Conservation (phyloP, 37 sponge, comb jelly and placozoan genomes). For the Agelas oroides region DNA sequence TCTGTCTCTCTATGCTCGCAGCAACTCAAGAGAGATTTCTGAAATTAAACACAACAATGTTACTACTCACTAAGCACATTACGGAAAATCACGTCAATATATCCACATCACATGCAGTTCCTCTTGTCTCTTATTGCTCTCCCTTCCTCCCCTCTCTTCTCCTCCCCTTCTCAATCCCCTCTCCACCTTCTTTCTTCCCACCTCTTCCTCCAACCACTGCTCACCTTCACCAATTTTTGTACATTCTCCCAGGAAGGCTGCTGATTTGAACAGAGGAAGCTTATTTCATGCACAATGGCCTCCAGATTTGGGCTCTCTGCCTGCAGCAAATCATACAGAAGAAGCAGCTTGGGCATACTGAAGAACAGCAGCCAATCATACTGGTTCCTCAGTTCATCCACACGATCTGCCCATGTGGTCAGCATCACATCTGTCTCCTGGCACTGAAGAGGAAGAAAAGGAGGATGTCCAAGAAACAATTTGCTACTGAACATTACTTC, state of each 20-base stretch:
- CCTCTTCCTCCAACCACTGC: not conserved
- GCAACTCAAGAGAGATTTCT: not conserved
- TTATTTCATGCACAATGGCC: constrained; percentile 48
- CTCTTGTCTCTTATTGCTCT: not conserved
- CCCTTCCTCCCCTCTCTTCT: not conserved
- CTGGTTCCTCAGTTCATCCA: constrained; percentile 41
- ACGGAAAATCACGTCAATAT: not conserved
- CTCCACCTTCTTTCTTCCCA: not conserved
- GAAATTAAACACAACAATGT: not conserved
- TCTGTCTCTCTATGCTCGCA: not conserved
- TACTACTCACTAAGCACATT: not conserved
- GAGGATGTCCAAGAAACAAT: not conserved
- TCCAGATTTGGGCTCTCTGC: not conserved
- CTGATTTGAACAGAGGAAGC: constrained; percentile 56
- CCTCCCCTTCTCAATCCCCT: constrained; percentile 1
- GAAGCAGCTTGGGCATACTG: constrained; percentile 64
- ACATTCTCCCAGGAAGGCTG: constrained; percentile 1
- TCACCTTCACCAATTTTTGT: not conserved
- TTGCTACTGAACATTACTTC: too few species aligned
- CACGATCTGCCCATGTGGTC: constrained; percentile 53
- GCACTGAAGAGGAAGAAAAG: constrained; percentile 10
- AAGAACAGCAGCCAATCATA: constrained; percentile 75
- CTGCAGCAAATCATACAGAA: constrained; percentile 35
- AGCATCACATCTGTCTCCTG: constrained; percentile 32
- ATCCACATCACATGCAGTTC: not conserved